Evolutionary conservation across 92 coral and sea anemone genomes (phyloP).

Genomic region (Chrysogorgia sp.): DNA sequence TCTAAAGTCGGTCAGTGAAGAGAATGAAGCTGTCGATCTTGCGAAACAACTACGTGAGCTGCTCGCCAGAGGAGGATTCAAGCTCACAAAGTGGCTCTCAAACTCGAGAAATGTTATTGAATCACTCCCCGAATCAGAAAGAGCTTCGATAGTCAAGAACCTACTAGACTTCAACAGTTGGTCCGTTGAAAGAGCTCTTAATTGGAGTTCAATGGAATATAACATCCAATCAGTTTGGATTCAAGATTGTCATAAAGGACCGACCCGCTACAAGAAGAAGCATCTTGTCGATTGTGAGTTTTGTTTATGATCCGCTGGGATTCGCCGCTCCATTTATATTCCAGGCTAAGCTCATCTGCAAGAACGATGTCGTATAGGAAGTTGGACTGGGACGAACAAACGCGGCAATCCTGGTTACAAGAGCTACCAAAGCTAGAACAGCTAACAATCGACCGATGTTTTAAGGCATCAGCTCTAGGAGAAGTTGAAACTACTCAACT

Average conservation of each 20-base stretch:
- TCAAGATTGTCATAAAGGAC: conserved; percentile 53
- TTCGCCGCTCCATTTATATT: conserved; percentile 59
- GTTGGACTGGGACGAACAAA: conserved; percentile 55
- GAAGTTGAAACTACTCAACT: conserved; percentile 53
- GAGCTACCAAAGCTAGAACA: conserved; percentile 52
- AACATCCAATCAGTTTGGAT: conserved; percentile 40
- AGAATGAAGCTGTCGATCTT: conserved; percentile 41
- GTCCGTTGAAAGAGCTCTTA: conserved; percentile 52
- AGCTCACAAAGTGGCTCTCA: too few relatives aligned
- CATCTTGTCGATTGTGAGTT: too few relatives aligned
- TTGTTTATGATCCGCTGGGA: conserved; percentile 59
- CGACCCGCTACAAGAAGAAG: conserved; percentile 62
- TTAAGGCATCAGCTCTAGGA: conserved; percentile 48
- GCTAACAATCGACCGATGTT: conserved; percentile 47
- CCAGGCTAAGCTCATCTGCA: conserved; percentile 57
- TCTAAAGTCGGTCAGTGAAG: conserved; percentile 43
- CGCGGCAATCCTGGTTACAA: conserved; percentile 43
- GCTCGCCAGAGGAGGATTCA: conserved; percentile 41
- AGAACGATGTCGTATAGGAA: too few relatives aligned
- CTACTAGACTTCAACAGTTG: conserved; percentile 31
- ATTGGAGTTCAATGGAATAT: conserved; percentile 50
- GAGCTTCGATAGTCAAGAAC: conserved; percentile 33
- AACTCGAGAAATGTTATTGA: too few relatives aligned
- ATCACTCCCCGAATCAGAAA: conserved; percentile 53
- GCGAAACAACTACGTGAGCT: conserved; percentile 33